A percentile compares a stretch with the other conserved stretches of the same genome.
These are phyloP conservation scores for Chrysoperla carnea DNA, from an alignment of 1,140 invertebrate species.

Conservation along the genomic window DNA sequence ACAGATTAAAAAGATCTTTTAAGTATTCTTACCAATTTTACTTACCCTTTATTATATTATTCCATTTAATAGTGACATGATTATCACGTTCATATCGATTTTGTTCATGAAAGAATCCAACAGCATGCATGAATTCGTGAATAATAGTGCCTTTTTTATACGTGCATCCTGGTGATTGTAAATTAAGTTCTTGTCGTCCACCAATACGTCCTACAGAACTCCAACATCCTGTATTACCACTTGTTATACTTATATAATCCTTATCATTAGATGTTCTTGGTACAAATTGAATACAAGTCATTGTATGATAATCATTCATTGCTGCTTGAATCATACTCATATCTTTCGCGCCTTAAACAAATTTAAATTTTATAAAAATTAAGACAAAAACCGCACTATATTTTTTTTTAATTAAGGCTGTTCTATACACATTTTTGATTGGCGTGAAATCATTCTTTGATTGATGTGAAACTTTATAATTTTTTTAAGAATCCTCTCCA, in stretches of 20 bases:
- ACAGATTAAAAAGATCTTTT: not conserved
- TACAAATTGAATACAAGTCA: slow-evolving; percentile 58
- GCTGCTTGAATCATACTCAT: slow-evolving; percentile 25
- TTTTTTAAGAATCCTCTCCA: too few species aligned
- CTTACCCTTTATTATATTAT: slow-evolving; percentile 49
- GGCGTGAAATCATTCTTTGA: too few species aligned
- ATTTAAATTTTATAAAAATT: too few species aligned
- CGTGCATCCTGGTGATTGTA: slow-evolving; percentile 56
- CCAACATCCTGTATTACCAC: slow-evolving; percentile 59
- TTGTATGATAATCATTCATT: slow-evolving; percentile 38
- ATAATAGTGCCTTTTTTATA: slow-evolving; percentile 51
- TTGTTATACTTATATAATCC: slow-evolving; percentile 51
- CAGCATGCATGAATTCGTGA: slow-evolving; percentile 72
- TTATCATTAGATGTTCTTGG: slow-evolving; percentile 32
- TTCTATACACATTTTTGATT: too few species aligned
- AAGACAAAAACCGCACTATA: too few species aligned
- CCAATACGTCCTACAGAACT: slow-evolving; percentile 56
- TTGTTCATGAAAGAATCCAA: slow-evolving; percentile 79
- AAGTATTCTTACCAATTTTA: not conserved
- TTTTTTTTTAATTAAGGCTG: too few species aligned
- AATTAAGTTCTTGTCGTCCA: slow-evolving; percentile 49
- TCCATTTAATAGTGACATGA: slow-evolving; percentile 48
- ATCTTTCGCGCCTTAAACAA: slow-evolving; percentile 13
- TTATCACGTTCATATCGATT: slow-evolving; percentile 64
- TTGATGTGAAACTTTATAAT: too few species aligned